Percentiles rank a stretch among this genome's conserved stretches.
Evolutionary conservation across 1,140 invertebrate species (phyloP).

Genomic region (Cotesia chilonis): DNA sequence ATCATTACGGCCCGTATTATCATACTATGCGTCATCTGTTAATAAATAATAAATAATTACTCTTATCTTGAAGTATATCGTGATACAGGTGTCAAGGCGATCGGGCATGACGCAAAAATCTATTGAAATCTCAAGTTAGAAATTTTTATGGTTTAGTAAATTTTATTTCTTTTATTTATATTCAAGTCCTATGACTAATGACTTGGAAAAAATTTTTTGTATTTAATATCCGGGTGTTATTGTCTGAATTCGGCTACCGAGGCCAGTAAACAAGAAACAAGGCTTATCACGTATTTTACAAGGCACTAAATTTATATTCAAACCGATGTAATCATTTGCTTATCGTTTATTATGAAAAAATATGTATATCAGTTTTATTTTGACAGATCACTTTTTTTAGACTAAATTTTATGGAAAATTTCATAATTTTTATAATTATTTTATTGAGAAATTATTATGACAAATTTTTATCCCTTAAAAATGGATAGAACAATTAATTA

Average conservation of each 20-base stretch:
- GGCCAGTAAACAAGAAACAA: neutral
- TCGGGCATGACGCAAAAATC: neutral
- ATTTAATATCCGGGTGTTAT: conserved; percentile 11
- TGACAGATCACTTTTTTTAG: too few species aligned
- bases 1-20: neutral
- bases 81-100: conserved; percentile 2
- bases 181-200: neutral
- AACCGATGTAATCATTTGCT: too few species aligned
- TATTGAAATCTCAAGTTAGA: conserved; percentile 5
- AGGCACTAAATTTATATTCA: neutral
- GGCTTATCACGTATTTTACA: conserved; percentile 1
- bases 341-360: too few species aligned
- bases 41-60: neutral
- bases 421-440: too few species aligned
- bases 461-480: too few species aligned
- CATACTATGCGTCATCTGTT: conserved; percentile 19
- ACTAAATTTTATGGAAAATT: too few species aligned
- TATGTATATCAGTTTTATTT: too few species aligned
- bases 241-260: neutral
- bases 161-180: neutral
- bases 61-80: conserved; percentile 10
- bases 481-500: too few species aligned
- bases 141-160: neutral
- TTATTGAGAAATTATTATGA: too few species aligned
- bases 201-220: neutral